These are phyloP conservation scores for Hirundichthys speculiger DNA, from an alignment of 2,113 vertebrate species.

Conservation along the genomic window DNA sequence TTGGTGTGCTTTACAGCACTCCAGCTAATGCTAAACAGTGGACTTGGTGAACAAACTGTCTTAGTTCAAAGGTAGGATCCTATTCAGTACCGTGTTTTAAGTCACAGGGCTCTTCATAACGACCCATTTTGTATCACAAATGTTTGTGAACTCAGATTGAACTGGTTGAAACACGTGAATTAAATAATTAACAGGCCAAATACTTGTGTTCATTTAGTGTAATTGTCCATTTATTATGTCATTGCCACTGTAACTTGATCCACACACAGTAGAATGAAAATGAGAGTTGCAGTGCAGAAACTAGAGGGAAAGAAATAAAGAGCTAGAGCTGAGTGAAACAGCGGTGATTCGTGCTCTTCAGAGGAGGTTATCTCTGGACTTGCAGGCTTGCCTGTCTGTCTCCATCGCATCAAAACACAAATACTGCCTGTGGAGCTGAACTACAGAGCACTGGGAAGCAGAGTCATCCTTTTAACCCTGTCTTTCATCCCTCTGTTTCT, in stretches of 20 bases:
- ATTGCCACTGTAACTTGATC: not conserved
- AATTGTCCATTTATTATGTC: not conserved
- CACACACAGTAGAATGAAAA: slow-evolving; percentile 1
- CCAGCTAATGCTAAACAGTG: no score
- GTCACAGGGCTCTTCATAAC: no score
- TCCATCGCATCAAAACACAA: slow-evolving; percentile 65
- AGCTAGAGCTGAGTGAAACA: slow-evolving; percentile 8
- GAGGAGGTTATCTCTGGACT: slow-evolving; percentile 64
- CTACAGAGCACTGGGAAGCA: slow-evolving; percentile 25
- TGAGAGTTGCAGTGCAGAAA: not conserved
- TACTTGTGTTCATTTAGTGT: no score
- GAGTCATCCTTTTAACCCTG: slow-evolving; percentile 28
- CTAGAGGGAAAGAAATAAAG: not conserved
- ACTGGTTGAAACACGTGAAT: no score
- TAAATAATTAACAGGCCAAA: no score
- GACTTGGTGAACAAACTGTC: no score
- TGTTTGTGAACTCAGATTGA: no score
- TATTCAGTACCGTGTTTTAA: no score
- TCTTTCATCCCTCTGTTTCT: slow-evolving; percentile 35
- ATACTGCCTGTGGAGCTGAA: slow-evolving; percentile 50
- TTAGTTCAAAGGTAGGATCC: no score
- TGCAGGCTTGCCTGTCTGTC: slow-evolving; percentile 52
- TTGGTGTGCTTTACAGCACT: no score
- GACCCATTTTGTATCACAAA: no score
- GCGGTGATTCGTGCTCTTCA: slow-evolving; percentile 57